Evolutionary conservation across 1,140 invertebrate genomes (phyloP), one percentile per base, ranked within the genome.

Genomic region (Neuroterus valhalla): DNA sequence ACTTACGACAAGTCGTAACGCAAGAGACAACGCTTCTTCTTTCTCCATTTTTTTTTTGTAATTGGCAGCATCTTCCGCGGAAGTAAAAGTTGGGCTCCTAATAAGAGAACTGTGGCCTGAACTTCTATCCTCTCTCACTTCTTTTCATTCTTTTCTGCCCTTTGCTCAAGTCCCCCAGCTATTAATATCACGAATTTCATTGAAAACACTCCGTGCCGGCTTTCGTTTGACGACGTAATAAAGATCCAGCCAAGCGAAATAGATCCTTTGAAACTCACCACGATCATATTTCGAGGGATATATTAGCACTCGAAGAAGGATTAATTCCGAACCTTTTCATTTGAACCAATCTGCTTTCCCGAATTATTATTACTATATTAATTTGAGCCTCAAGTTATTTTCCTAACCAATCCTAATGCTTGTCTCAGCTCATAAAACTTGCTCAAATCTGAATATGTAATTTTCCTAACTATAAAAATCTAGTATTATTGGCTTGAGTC

Each of bases 1-100:
- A 82, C 85, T 83, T 87, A 87, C 83, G 84, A 84, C 82, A 73
- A 84, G 84, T 85, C 86, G 84, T 87, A 87, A 87, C 80, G 77
- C 77, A 75, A 74, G 69, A 73, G 73, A 85, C 79, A 75, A 68
- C 15, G 71, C 23, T 78, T 73, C 68, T 71, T 80, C 78, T 74
- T 79, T 71, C 73, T 70, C 21, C 21, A 44, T 75, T 76, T 81
- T 79, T 78, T 78, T 78, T 75, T 69, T 79, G 81, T 86, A 87
- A 87, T 88, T 88, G 84, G 71, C 80, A 80, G 76, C 73, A 83
- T 86, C 84, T 77, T 48, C 71, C 38, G 67, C 68, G 46, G 73
- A 66, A 82, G 82, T 82, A 78, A 81, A 85, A 84, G 75, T 82
- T 66, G 71, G 78, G 75, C 70, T 81, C 79, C 79, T 85, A 82